Conservation (phyloP, 2,797 vertebrate genomes). For the Centroberyx gerrardi region DNA sequence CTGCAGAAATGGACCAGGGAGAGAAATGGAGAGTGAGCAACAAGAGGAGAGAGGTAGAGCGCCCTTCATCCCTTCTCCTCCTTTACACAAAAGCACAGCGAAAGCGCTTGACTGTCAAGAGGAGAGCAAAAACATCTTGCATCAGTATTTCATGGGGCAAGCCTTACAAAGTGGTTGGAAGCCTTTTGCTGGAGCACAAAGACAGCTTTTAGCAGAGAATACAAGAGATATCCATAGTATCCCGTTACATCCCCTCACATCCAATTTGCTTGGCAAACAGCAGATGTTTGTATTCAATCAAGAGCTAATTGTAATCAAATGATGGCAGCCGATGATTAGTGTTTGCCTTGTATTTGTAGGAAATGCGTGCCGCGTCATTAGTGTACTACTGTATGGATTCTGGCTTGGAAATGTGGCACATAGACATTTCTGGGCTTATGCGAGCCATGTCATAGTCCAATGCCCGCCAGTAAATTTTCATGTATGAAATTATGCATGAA, state of each 20-base stretch:
- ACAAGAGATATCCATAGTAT: background rate
- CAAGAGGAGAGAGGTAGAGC: constrained; percentile 38
- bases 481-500: too few species aligned
- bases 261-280: background rate
- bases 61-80: constrained; percentile 58
- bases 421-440: background rate
- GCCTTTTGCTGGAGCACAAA: constrained; percentile 22
- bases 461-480: too few species aligned
- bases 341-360: background rate
- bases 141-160: constrained; percentile 44
- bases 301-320: background rate
- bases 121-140: constrained; percentile 57
- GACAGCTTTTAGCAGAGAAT: constrained; percentile 41
- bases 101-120: constrained; percentile 64
- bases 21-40: constrained; percentile 12
- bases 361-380: background rate
- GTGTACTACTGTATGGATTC: background rate
- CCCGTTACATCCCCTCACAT: background rate
- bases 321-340: background rate
- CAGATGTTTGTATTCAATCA: background rate
- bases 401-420: too few species aligned
- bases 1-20: constrained; percentile 54
- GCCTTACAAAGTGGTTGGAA: constrained; percentile 43
- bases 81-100: constrained; percentile 25
- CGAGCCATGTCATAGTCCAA: too few species aligned